Percentiles rank a stretch among this genome's conserved stretches.
Evolutionary conservation across 2,113 vertebrate species (phyloP).

Genomic region (Cynopterus brachyotis): DNA sequence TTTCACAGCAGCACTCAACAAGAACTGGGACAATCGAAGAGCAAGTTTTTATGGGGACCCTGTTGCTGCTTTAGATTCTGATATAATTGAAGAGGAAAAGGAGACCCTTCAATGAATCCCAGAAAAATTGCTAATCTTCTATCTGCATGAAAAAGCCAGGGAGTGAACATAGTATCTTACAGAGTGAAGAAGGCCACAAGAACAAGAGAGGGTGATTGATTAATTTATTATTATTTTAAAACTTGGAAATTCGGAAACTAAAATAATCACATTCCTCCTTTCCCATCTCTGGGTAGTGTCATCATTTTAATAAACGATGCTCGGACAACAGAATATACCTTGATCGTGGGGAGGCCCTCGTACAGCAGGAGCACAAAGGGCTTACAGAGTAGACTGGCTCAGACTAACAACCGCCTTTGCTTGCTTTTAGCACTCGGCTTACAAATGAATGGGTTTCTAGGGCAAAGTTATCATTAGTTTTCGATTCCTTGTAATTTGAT

Average conservation of each 20-base stretch:
- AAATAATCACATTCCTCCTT: constrained; percentile 74
- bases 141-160: constrained; percentile 82
- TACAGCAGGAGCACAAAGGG: constrained; percentile 64
- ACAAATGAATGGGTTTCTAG: constrained; percentile 76
- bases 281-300: constrained; percentile 83
- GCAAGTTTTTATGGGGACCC: constrained; percentile 90
- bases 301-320: constrained; percentile 71
- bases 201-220: constrained; percentile 81
- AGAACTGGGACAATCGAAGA: constrained; percentile 89
- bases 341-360: constrained; percentile 62
- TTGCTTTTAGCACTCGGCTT: constrained; percentile 77
- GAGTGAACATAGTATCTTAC: constrained; percentile 84
- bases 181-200: constrained; percentile 90
- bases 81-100: constrained; percentile 81
- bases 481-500: constrained; percentile 80
- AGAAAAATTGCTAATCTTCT: constrained; percentile 78
- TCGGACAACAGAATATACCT: constrained; percentile 64
- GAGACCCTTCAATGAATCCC: constrained; percentile 79
- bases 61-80: constrained; percentile 94
- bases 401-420: constrained; percentile 69
- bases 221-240: constrained; percentile 72
- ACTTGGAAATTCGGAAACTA: constrained; percentile 78
- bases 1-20: constrained; percentile 91
- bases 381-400: constrained; percentile 79
- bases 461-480: constrained; percentile 75